Evolutionary conservation across 2,797 vertebrate species (phyloP).

Genomic region (Morelia viridis): DNA sequence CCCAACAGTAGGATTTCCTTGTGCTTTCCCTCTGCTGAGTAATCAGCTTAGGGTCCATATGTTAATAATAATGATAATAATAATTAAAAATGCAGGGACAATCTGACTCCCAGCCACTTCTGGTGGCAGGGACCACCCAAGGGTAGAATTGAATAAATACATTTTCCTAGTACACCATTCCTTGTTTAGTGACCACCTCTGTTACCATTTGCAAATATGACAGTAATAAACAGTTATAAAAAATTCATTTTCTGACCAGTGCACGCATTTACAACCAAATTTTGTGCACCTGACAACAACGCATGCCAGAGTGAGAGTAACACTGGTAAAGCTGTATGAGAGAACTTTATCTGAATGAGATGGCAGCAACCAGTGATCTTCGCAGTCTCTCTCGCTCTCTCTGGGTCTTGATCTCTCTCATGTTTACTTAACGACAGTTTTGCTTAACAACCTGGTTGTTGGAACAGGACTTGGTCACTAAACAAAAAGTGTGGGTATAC

Average conservation of each 20-base stretch:
- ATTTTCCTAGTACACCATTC: not conserved
- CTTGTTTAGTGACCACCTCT: not conserved
- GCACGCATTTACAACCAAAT: not conserved
- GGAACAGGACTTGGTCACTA: not conserved
- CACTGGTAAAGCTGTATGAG: not conserved
- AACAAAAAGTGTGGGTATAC: not conserved
- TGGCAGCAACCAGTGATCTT: not conserved
- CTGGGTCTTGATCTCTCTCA: not conserved
- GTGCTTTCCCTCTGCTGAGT: slow-evolving; percentile 8
- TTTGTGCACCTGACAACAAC: not conserved
- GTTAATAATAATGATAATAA: not conserved
- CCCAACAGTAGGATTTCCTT: not conserved
- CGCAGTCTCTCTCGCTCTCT: not conserved
- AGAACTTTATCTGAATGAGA: not conserved
- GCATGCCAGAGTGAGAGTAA: not conserved
- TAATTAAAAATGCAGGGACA: not conserved
- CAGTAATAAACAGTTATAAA: not conserved
- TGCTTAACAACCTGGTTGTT: not conserved
- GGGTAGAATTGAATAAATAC: not conserved
- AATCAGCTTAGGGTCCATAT: not conserved
- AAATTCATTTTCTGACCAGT: not conserved
- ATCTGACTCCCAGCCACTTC: not conserved
- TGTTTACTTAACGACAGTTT: not conserved
- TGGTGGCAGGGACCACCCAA: not conserved
- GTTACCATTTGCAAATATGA: not conserved